A percentile compares a stretch with the other conserved stretches of the same genome.
These are phyloP conservation scores for Erebia epiphron DNA, from an alignment of 2,888 invertebrate genomes.

Conservation along the genomic window DNA sequence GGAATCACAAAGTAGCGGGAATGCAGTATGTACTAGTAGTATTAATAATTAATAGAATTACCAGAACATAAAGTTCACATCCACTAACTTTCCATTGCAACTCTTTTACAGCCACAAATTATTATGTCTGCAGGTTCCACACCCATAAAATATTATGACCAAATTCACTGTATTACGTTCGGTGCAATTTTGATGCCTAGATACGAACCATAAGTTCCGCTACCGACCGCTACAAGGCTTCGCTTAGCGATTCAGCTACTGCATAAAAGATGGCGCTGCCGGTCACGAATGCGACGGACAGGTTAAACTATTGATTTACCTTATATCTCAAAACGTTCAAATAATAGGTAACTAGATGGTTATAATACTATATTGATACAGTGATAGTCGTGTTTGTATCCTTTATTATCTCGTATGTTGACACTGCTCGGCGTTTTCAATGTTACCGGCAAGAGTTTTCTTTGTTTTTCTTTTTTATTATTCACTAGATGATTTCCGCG, in stretches of 20 bases:
- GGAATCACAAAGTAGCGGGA: too few relatives aligned
- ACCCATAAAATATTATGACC: not conserved
- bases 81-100: too few relatives aligned
- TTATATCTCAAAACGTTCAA: conserved; percentile 54
- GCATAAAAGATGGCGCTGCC: conserved; percentile 63
- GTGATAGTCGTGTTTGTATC: conserved; percentile 57
- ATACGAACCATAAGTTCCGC: conserved; percentile 2
- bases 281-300: conserved; percentile 15
- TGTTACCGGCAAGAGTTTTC: conserved; percentile 18
- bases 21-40: too few relatives aligned
- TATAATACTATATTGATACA: conserved; percentile 65
- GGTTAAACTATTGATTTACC: conserved; percentile 50
- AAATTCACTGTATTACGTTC: not conserved
- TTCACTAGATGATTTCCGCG: not conserved
- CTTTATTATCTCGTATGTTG: conserved; percentile 53
- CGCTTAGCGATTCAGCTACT: conserved; percentile 54
- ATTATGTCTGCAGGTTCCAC: not conserved
- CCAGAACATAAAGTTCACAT: too few relatives aligned
- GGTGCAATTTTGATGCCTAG: not conserved
- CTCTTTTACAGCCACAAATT: too few relatives aligned
- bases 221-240: conserved; percentile 14
- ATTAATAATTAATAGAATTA: too few relatives aligned
- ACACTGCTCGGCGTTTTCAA: conserved; percentile 34
- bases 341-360: conserved; percentile 43
- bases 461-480: conserved; percentile 6